Conservation (phyloP, 2,113 vertebrate genomes). For the Chlorodrepanis virens region DNA sequence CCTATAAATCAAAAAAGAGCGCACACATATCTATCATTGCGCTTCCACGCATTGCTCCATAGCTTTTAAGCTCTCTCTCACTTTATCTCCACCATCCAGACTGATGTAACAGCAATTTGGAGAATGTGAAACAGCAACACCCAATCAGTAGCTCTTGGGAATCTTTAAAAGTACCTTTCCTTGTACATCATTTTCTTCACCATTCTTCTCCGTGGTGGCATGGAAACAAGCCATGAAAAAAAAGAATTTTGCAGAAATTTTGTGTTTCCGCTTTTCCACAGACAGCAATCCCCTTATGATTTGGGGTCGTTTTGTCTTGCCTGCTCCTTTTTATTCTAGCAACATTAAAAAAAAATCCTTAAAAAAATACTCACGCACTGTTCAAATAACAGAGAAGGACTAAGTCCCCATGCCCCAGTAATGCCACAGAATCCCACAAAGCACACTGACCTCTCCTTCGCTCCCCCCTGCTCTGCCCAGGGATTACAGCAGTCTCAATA, state of each 20-base stretch:
- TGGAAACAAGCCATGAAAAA: not conserved
- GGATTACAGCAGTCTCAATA: constrained; percentile 36
- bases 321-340: constrained; percentile 3
- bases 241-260: not conserved
- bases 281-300: not conserved
- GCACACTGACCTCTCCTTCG: constrained; percentile 32
- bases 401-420: not conserved
- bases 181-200: not conserved
- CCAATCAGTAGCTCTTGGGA: not conserved
- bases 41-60: not conserved
- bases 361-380: not conserved
- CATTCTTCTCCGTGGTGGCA: not conserved
- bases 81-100: not conserved
- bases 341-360: not conserved
- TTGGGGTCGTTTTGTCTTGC: constrained; percentile 13
- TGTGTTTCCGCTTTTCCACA: constrained; percentile 13
- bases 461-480: constrained; percentile 3
- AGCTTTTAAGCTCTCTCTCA: not conserved
- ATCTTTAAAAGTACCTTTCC: not conserved
- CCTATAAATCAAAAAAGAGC: not conserved
- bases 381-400: constrained; percentile 23
- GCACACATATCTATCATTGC: not conserved
- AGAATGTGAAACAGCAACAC: not conserved
- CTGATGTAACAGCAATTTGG: not conserved
- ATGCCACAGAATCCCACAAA: constrained; percentile 43